phyloP scores from a whole-genome alignment of 2,888 invertebrate genomes.

The Phalera bucephala region DNA sequence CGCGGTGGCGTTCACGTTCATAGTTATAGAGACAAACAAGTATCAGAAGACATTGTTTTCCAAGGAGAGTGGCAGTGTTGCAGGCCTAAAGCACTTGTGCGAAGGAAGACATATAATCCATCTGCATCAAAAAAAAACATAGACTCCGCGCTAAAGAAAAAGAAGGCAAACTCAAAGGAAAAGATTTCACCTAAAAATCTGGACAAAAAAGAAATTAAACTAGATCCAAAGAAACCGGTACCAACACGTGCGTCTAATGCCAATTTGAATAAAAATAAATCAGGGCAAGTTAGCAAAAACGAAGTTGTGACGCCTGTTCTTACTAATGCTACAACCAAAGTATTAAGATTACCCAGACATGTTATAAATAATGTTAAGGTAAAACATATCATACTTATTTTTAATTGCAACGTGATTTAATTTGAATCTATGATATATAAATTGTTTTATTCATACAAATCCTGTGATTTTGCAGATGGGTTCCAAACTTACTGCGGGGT shows the following conservation, averaged over 20 bases:
- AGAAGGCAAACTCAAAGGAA: slow-evolving; percentile 30
- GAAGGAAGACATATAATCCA: slow-evolving; percentile 33
- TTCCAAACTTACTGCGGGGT: slow-evolving; percentile 49
- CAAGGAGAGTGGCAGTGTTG: slow-evolving; percentile 67
- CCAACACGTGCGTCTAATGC: slow-evolving; percentile 2
- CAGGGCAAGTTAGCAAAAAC: not conserved
- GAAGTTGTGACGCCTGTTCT: not conserved
- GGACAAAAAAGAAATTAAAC: slow-evolving; percentile 12
- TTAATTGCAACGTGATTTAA: too few relatives aligned
- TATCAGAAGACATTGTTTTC: slow-evolving; percentile 65
- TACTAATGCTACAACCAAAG: not conserved
- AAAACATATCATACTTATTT: too few relatives aligned
- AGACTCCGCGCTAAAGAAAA: slow-evolving; percentile 24
- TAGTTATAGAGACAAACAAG: slow-evolving; percentile 59
- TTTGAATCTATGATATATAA: too few relatives aligned
- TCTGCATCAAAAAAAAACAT: slow-evolving; percentile 25
- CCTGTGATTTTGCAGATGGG: slow-evolving; percentile 44
- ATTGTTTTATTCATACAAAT: too few relatives aligned
- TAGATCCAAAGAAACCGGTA: slow-evolving; percentile 6
- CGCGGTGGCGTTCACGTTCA: slow-evolving; percentile 67
- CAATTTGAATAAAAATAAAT: too few relatives aligned
- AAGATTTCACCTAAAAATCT: slow-evolving; percentile 14
- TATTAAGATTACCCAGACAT: slow-evolving; percentile 2
- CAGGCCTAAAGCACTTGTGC: slow-evolving; percentile 32
- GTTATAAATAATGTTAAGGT: not conserved